Evolutionary conservation across 2,797 vertebrate species (phyloP), one percentile per base, ranked within the genome.

Genomic region (Decapterus maruadsi): DNA sequence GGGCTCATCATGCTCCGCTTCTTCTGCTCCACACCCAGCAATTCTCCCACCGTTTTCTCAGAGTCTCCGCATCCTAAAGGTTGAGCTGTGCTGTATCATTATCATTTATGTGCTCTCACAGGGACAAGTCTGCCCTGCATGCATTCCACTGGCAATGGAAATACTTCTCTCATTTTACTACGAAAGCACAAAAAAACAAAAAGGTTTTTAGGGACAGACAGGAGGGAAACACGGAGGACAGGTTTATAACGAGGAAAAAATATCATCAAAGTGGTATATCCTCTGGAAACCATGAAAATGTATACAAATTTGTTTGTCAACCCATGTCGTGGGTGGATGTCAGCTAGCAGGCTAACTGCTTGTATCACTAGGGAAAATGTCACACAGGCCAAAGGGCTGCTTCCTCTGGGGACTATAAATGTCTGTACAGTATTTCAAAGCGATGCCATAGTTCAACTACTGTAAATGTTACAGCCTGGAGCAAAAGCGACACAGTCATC

Each of bases 81-180:
- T 80, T 57, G n/a, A 17, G 62, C 53, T 46, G 54, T 67, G 34
- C 66, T 77, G 61, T 68, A 26, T 89, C 75, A 83, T 90, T 88
- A 89, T 85, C 65, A 75, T 82, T 83, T 83, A 85, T 81, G 50
- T 58, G 64, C 74, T 68, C 59, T 68, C 60, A 54, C 61, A 61
- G n/a, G 38, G 48, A 58, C 56, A 34, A 20, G 58, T 63, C 40
- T 51, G 40, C 4, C 69, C 34, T 46, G 40, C 4, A 1, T 40
- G 51, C 62, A 82, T 84, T 87, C 65, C 73, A 34, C 53, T 61
- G 65, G 40, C 20, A 13, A 53, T 75, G 6, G 50, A 85, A 64
- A 72, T 22, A 29, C 48, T 36, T 38, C 0, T 31, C 14, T 56
- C 34, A 61, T 70, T 81, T 80, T 72, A 72, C 53, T 61, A 54